These are phyloP conservation scores for Hylia prasina DNA, from an alignment of 2,113 vertebrate species.

Conservation along the genomic window DNA sequence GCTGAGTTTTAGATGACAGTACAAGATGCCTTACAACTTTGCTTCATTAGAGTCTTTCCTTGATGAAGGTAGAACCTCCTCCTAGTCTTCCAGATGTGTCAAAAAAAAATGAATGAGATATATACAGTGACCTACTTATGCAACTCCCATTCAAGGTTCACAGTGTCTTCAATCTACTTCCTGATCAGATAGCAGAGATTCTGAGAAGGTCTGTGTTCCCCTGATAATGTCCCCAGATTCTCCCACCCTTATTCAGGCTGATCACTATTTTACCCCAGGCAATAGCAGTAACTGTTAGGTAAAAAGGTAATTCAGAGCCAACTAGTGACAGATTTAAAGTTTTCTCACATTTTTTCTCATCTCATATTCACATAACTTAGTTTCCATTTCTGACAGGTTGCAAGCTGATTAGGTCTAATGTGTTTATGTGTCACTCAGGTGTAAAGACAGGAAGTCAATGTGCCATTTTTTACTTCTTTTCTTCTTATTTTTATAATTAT, in stretches of 20 bases:
- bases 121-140: not conserved
- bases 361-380: not conserved
- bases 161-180: not conserved
- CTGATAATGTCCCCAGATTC: not conserved
- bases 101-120: not conserved
- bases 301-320: not conserved
- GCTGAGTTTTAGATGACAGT: not conserved
- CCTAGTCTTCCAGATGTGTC: not conserved
- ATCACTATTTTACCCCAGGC: not conserved
- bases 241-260: not conserved
- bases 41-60: not conserved
- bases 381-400: not conserved
- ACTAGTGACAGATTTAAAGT: not conserved
- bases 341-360: not conserved
- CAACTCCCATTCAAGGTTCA: not conserved
- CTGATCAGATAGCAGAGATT: not conserved
- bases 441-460: not conserved
- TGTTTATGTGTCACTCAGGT: not conserved
- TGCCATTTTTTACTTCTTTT: not conserved
- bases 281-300: not conserved
- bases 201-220: not conserved
- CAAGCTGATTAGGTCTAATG: not conserved
- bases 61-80: not conserved
- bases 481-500: not conserved
- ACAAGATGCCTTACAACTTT: not conserved